Evolutionary conservation across 2,888 invertebrate species (phyloP).

Genomic region (Diachrysia chrysitis): DNA sequence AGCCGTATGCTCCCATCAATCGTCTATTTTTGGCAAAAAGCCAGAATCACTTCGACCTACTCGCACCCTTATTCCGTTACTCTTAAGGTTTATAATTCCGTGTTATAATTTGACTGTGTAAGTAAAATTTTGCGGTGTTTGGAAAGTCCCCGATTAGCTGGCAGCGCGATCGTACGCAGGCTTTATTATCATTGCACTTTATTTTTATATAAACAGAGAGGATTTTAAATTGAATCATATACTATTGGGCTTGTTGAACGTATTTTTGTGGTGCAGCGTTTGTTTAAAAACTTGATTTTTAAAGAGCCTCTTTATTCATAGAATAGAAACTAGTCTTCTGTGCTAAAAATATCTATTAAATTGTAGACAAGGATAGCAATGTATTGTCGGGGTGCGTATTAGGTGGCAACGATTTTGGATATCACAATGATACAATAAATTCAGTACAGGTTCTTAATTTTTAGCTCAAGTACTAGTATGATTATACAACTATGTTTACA

Average conservation of each 20-base stretch:
- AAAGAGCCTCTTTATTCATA: no score
- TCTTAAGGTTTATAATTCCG: conserved; percentile 30
- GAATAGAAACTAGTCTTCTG: no score
- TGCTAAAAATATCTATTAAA: no score
- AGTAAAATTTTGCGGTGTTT: conserved; percentile 58
- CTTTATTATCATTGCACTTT: conserved; percentile 57
- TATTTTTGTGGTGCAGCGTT: background rate
- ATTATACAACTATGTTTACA: no score
- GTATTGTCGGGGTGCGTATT: no score
- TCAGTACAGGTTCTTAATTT: no score
- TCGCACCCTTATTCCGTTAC: conserved; percentile 8
- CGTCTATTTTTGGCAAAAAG: conserved; percentile 50
- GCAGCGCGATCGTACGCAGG: conserved; percentile 46
- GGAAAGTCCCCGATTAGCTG: conserved; percentile 61
- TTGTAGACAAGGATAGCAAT: no score
- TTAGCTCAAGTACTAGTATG: no score
- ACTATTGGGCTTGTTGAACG: conserved; percentile 6
- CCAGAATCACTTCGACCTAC: conserved; percentile 36
- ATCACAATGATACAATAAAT: no score
- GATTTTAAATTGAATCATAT: conserved; percentile 25
- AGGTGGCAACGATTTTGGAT: no score
- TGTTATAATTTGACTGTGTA: conserved; percentile 18
- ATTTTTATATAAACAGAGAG: conserved; percentile 43
- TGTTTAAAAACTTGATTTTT: background rate
- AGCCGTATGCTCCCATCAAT: conserved; percentile 52